Percentiles rank a stretch among this genome's conserved stretches.
Evolutionary conservation across 2,113 vertebrate species (phyloP).

Genomic region (Psophia crepitans): DNA sequence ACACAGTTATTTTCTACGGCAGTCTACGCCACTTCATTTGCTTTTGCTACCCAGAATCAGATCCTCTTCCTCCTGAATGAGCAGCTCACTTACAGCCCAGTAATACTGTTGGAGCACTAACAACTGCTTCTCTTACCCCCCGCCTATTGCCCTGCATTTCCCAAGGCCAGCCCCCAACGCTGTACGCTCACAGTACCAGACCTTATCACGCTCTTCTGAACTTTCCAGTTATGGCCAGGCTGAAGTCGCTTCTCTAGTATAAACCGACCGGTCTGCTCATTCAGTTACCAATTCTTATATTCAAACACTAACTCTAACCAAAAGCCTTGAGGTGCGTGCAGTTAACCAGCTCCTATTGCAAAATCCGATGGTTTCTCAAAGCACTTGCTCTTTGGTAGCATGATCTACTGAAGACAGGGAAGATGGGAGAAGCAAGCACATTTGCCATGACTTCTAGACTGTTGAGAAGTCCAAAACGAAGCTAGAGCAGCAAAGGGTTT

Average conservation of each 20-base stretch:
- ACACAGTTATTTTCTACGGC: neutral
- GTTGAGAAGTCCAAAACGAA: neutral
- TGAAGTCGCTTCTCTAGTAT: neutral
- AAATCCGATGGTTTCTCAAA: neutral
- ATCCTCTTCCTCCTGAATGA: neutral
- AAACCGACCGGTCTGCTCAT: neutral
- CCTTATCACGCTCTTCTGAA: neutral
- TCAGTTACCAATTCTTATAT: neutral
- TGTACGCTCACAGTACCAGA: neutral
- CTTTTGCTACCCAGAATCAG: neutral
- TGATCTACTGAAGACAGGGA: neutral
- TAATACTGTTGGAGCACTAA: neutral
- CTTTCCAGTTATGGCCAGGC: neutral
- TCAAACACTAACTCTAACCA: neutral
- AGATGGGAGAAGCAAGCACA: neutral
- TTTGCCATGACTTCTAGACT: neutral
- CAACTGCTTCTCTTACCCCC: fast-evolving
- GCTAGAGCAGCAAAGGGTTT: neutral
- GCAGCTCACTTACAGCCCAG: neutral
- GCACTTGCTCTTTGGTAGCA: neutral
- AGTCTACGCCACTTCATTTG: neutral
- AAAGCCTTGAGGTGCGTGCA: neutral
- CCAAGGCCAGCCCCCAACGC: neutral
- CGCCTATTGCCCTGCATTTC: neutral
- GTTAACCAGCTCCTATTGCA: neutral